A percentile compares a stretch with the other conserved stretches of the same genome.
These are phyloP conservation scores for Ariopsis seemanni DNA, from an alignment of 2,113 vertebrate genomes.

Conservation along the genomic window DNA sequence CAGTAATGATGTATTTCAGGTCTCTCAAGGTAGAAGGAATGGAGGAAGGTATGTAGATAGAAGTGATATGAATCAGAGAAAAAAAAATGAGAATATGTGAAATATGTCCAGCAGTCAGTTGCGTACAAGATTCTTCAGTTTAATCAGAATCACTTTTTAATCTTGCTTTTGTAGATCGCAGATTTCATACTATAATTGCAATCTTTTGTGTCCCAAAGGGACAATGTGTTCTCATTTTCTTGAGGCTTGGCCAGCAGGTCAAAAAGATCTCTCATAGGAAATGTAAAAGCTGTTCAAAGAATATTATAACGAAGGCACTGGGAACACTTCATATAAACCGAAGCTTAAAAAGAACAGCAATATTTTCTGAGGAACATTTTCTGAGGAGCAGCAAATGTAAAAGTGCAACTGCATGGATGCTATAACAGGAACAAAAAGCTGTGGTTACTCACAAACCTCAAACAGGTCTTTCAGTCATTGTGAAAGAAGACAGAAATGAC, in stretches of 20 bases:
- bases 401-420: conserved; percentile 12
- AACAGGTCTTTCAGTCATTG: conserved; percentile 34
- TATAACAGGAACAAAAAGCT: conserved; percentile 3
- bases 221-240: not conserved
- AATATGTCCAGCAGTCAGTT: not conserved
- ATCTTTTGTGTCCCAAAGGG: conserved; percentile 20
- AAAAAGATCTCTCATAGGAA: conserved; percentile 2
- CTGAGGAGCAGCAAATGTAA: not conserved
- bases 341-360: not conserved
- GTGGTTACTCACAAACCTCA: conserved; percentile 32
- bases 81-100: not conserved
- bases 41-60: not conserved
- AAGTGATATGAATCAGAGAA: not conserved
- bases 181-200: conserved; percentile 10
- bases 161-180: not conserved
- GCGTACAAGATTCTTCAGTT: not conserved
- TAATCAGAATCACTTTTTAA: not conserved
- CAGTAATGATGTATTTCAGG: not conserved
- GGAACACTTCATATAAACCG: not conserved
- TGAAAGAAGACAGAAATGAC: conserved; percentile 34
- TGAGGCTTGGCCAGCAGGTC: not conserved
- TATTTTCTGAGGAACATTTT: not conserved
- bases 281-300: not conserved
- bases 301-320: not conserved
- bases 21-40: not conserved